phyloP scores from a whole-genome alignment of 2,113 vertebrate species.

The Serilophus lunatus region DNA sequence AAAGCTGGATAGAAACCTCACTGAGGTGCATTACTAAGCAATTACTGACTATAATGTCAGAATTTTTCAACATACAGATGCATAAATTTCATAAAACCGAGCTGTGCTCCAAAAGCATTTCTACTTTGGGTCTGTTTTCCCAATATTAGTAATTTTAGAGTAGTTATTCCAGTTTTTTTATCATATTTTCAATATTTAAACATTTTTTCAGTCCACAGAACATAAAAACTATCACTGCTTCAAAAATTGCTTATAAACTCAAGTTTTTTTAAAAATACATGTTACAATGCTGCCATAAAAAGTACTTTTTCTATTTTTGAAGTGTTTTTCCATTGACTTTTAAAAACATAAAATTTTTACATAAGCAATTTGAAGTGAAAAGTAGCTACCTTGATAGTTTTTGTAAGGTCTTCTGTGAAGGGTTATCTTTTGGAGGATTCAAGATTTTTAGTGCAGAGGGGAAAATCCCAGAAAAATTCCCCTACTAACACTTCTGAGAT shows the following conservation, averaged over 20 bases:
- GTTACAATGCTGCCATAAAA: neutral
- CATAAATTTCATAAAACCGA: neutral
- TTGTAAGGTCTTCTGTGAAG: neutral
- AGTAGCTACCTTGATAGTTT: neutral
- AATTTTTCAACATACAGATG: slow-evolving; percentile 2
- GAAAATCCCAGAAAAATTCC: neutral
- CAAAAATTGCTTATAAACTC: neutral
- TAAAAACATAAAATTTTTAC: neutral
- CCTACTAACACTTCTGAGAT: neutral
- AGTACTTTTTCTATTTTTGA: neutral
- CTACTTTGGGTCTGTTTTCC: neutral
- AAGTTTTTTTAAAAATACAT: neutral
- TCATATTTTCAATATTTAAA: neutral
- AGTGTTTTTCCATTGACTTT: neutral
- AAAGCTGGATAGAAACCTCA: neutral
- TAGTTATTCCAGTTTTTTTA: neutral
- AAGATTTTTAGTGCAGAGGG: neutral
- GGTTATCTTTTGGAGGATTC: neutral
- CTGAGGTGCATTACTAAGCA: neutral
- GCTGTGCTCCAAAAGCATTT: neutral
- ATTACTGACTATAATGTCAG: neutral
- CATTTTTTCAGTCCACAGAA: neutral
- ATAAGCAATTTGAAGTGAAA: neutral
- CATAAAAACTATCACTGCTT: neutral
- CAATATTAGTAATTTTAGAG: neutral